Evolutionary conservation across 2,888 invertebrate genomes (phyloP).

Genomic region (Tholera decimalis): DNA sequence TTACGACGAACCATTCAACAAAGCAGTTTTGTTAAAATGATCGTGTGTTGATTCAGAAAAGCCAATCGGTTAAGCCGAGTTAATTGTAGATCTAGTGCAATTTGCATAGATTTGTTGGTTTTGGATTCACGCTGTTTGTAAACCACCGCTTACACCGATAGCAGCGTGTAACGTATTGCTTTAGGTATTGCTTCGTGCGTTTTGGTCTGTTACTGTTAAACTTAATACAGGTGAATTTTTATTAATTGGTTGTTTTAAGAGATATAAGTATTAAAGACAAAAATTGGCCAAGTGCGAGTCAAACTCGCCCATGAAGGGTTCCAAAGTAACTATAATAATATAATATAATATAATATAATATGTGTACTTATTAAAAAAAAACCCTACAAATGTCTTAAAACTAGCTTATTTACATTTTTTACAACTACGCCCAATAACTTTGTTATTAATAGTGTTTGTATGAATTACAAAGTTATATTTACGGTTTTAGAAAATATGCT

Average conservation of each 20-base stretch:
- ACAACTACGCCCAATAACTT: too few relatives aligned
- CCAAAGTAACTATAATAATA: too few relatives aligned
- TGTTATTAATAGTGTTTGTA: too few relatives aligned
- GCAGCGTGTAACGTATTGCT: background rate
- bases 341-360: too few relatives aligned
- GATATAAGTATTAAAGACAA: too few relatives aligned
- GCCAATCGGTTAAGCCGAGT: slow-evolving; percentile 6
- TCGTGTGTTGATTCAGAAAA: slow-evolving; percentile 18
- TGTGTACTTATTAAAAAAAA: too few relatives aligned
- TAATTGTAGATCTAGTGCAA: slow-evolving; percentile 21
- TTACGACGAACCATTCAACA: slow-evolving; percentile 45
- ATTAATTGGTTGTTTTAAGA: background rate
- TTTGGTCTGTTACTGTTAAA: background rate
- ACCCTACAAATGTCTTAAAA: too few relatives aligned
- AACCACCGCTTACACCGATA: background rate
- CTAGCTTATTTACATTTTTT: too few relatives aligned
- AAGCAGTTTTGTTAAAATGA: slow-evolving; percentile 29
- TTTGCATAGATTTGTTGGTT: slow-evolving; percentile 14
- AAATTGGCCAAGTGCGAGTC: too few relatives aligned
- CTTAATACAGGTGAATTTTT: background rate
- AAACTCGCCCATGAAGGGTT: too few relatives aligned
- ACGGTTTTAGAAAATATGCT: too few relatives aligned
- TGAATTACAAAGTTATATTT: too few relatives aligned
- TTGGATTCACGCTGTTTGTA: slow-evolving; percentile 15
- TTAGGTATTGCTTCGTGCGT: background rate